Evolutionary conservation across 53 echinoderm and acorn worm species (phyloP).

Genomic region (Crossaster papposus): DNA sequence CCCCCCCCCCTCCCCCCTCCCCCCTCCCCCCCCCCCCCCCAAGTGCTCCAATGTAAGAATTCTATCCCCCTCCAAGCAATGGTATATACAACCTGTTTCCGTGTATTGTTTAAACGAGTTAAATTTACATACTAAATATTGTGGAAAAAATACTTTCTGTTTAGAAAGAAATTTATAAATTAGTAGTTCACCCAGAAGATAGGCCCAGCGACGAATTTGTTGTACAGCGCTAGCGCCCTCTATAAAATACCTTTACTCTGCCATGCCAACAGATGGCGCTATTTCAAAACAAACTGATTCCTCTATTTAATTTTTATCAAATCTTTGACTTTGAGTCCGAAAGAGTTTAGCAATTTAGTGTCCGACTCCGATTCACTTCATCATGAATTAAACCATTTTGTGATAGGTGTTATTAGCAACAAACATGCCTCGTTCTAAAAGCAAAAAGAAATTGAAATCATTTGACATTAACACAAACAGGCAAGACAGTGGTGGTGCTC

Average conservation of each 20-base stretch:
- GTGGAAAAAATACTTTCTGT: too few species aligned
- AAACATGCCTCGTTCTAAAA: constrained; percentile 26
- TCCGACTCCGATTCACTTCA: not conserved
- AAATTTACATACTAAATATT: too few species aligned
- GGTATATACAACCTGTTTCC: too few species aligned
- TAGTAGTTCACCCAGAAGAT: too few species aligned
- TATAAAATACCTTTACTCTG: not conserved
- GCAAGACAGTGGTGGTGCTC: not conserved
- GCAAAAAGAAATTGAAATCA: constrained; percentile 38
- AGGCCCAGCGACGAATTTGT: too few species aligned
- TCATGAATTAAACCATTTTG: not conserved
- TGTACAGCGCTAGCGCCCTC: not conserved
- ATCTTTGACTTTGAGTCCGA: not conserved
- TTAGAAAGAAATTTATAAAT: too few species aligned
- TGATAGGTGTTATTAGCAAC: not conserved
- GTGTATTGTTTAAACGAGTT: too few species aligned
- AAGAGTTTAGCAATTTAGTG: not conserved
- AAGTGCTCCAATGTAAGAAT: too few species aligned
- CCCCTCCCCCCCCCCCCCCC: too few species aligned
- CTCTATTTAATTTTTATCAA: not conserved
- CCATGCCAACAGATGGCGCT: constrained; percentile 8
- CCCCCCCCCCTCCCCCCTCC: too few species aligned
- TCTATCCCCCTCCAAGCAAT: too few species aligned
- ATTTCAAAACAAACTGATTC: not conserved
- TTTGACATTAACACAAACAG: not conserved